A percentile compares a stretch with the other conserved stretches of the same genome.
phyloP scores from a whole-genome alignment of 2,113 vertebrate genomes.

The Datnioides undecimradiatus region DNA sequence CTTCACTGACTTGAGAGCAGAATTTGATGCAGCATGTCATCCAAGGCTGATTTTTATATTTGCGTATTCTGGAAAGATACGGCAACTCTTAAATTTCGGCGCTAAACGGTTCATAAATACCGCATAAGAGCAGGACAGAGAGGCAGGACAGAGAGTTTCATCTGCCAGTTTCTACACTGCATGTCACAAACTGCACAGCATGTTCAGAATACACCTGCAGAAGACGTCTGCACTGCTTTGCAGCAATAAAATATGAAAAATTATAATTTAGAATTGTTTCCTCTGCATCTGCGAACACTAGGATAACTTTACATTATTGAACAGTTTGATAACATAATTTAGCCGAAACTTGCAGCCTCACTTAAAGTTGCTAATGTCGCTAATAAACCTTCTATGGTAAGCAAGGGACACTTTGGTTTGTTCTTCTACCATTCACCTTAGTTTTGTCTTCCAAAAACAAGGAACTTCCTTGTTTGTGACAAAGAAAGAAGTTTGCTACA shows the following conservation, averaged over 20 bases:
- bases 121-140: neutral
- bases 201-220: neutral
- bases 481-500: no score
- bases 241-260: neutral
- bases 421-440: neutral
- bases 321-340: neutral
- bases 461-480: no score
- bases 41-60: neutral
- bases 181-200: neutral
- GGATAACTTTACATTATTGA: neutral
- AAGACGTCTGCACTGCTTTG: neutral
- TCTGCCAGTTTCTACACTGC: neutral
- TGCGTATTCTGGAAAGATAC: neutral
- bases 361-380: neutral
- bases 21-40: neutral
- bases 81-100: neutral
- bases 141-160: neutral
- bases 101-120: neutral
- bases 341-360: no score
- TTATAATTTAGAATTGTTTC: neutral
- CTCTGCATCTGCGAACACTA: neutral
- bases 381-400: neutral
- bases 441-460: neutral
- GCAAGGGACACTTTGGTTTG: neutral
- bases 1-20: neutral